phyloP scores from a whole-genome alignment of 2,113 vertebrate genomes.

The Pitta sordida region DNA sequence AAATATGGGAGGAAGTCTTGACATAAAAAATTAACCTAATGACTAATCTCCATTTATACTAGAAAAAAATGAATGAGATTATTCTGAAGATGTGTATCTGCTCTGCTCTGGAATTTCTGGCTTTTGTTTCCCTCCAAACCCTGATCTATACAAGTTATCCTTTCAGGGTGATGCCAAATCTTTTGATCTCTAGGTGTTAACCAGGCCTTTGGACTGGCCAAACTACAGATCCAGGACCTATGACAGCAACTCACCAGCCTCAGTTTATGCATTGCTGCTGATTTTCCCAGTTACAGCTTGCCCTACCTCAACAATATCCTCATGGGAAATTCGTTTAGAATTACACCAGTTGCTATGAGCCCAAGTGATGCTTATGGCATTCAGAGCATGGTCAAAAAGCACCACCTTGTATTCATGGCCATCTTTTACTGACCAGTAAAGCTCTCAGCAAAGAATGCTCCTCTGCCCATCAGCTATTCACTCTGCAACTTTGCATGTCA shows the following conservation, averaged over 20 bases:
- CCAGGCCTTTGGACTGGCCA: background rate
- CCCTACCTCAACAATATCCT: background rate
- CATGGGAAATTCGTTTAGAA: background rate
- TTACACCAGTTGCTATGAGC: background rate
- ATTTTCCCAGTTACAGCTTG: background rate
- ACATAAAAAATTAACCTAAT: background rate
- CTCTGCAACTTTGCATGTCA: background rate
- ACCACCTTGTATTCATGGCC: background rate
- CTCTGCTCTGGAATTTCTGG: background rate
- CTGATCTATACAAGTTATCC: background rate
- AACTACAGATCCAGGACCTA: background rate
- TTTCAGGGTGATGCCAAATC: background rate
- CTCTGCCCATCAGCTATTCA: background rate
- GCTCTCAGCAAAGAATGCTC: background rate
- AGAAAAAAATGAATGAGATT: background rate
- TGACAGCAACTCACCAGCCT: background rate
- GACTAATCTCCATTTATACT: background rate
- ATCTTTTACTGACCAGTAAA: background rate
- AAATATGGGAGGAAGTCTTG: background rate
- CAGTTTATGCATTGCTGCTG: background rate
- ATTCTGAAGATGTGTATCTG: background rate
- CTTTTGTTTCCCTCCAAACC: background rate
- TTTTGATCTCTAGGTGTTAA: background rate
- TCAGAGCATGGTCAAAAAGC: background rate
- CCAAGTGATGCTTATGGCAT: background rate